Percentiles rank a stretch among this genome's conserved stretches.
phyloP scores from a whole-genome alignment of 2,113 vertebrate genomes.

The Procavia capensis region DNA sequence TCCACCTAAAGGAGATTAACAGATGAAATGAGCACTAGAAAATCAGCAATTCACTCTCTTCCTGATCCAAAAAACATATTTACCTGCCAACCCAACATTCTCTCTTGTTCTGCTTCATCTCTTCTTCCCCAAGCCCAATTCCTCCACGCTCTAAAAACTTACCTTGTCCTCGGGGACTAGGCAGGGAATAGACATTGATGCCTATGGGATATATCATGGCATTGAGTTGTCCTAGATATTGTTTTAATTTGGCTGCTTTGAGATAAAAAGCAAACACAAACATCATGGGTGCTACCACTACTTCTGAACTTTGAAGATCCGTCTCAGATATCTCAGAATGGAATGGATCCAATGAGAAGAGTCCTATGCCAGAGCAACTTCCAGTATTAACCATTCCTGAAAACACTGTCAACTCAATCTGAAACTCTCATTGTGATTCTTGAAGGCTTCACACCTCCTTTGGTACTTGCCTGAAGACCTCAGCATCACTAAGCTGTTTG shows the following conservation, averaged over 20 bases:
- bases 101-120: not conserved
- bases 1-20: not conserved
- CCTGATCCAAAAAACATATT: not conserved
- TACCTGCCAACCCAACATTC: not conserved
- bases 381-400: not conserved
- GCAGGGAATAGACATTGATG: not conserved
- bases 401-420: not conserved
- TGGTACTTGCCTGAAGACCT: not conserved
- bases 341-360: not conserved
- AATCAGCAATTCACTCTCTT: not conserved
- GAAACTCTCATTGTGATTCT: not conserved
- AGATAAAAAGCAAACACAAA: not conserved
- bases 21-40: not conserved
- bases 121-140: not conserved
- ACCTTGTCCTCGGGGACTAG: not conserved
- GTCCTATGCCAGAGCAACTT: not conserved
- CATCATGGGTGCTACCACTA: not conserved
- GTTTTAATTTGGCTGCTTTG: constrained; percentile 10
- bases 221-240: not conserved
- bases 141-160: not conserved
- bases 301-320: not conserved
- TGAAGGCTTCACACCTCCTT: not conserved
- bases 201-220: not conserved
- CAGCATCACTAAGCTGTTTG: constrained; percentile 41
- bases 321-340: too few relatives aligned